Conservation (phyloP, 2,113 vertebrate genomes). For the Pterocles burchelli region DNA sequence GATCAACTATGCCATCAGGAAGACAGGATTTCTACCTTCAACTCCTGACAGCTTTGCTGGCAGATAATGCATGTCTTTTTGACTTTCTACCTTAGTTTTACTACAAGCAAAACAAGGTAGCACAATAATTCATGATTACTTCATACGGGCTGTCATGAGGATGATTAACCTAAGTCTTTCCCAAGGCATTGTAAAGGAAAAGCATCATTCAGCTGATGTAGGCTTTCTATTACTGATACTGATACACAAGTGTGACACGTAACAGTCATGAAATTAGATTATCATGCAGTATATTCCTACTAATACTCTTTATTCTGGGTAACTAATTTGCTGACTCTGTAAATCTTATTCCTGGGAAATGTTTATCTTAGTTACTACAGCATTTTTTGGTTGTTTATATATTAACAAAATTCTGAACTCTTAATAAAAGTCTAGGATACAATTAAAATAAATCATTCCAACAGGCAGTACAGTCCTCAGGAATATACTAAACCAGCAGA, state of each 20-base stretch:
- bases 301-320: not conserved
- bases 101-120: not conserved
- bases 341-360: not conserved
- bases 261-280: not conserved
- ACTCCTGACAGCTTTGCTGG: not conserved
- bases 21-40: not conserved
- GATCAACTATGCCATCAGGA: not conserved
- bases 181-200: not conserved
- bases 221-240: not conserved
- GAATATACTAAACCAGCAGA: not conserved
- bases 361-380: not conserved
- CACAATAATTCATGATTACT: not conserved
- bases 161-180: not conserved
- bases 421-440: not conserved
- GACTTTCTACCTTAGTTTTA: not conserved
- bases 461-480: not conserved
- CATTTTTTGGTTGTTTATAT: not conserved
- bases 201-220: not conserved
- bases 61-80: not conserved
- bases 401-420: not conserved
- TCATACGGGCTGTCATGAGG: not conserved
- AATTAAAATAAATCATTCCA: not conserved
- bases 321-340: not conserved
- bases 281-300: not conserved
- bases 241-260: not conserved